Evolutionary conservation across 2,797 vertebrate species (phyloP).

Genomic region (Anguilla megastoma): DNA sequence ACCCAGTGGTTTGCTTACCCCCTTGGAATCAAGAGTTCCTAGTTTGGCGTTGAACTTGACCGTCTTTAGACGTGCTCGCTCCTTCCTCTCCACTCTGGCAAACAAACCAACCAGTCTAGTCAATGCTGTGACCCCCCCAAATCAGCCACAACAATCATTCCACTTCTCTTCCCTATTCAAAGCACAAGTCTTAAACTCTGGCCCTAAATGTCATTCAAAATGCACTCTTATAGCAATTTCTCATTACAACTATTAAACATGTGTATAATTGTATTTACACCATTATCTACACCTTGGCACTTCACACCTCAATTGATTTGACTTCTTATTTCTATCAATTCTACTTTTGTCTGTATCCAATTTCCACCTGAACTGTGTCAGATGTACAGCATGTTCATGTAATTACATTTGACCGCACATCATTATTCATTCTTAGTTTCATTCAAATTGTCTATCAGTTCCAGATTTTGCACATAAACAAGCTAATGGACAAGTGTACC

Average conservation of each 20-base stretch:
- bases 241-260: too few relatives aligned
- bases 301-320: not conserved
- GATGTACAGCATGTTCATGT: too few relatives aligned
- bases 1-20: conserved; percentile 74
- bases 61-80: conserved; percentile 91
- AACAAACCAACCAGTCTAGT: conserved; percentile 27
- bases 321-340: not conserved
- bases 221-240: too few relatives aligned
- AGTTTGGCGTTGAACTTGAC: conserved; percentile 96
- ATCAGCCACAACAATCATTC: not conserved
- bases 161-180: not conserved
- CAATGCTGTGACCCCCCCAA: not conserved
- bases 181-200: not conserved
- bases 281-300: not conserved
- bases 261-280: not conserved
- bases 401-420: not conserved
- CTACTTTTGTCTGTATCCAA: not conserved
- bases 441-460: not conserved
- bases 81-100: conserved; percentile 91
- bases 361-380: not conserved
- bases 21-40: conserved; percentile 91
- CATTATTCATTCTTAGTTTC: not conserved
- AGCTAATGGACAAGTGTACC: not conserved
- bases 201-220: too few relatives aligned
- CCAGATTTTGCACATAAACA: not conserved